Evolutionary conservation across 2,888 invertebrate genomes (phyloP).

Genomic region (Acleris holmiana): DNA sequence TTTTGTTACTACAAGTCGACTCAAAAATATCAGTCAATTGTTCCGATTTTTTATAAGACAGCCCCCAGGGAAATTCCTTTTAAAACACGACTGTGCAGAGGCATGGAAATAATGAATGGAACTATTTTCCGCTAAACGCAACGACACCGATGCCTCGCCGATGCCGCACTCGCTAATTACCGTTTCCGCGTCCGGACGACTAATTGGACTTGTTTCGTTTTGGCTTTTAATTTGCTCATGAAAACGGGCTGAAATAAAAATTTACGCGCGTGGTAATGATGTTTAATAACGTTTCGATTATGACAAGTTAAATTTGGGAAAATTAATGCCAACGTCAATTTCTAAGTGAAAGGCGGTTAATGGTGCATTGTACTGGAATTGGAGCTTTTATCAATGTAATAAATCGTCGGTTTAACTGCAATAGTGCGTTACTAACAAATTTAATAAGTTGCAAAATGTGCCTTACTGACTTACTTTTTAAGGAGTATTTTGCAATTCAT

Average conservation of each 20-base stretch:
- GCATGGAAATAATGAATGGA: not conserved
- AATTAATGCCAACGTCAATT: not conserved
- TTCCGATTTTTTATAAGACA: not conserved
- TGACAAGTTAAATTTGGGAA: not conserved
- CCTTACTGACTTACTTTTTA: no score
- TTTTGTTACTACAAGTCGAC: no score
- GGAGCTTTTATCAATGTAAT: no score
- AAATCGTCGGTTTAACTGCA: no score
- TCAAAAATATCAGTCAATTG: no score
- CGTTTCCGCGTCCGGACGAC: slow-evolving; percentile 44
- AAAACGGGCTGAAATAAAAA: slow-evolving; percentile 30
- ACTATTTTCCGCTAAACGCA: slow-evolving; percentile 17
- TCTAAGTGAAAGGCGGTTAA: no score
- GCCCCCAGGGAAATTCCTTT: slow-evolving; percentile 25
- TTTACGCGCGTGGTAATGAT: slow-evolving; percentile 29
- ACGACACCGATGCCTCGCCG: slow-evolving; percentile 21
- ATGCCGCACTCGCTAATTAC: slow-evolving; percentile 52
- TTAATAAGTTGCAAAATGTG: no score
- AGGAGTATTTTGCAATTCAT: no score
- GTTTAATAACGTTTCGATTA: slow-evolving; percentile 33
- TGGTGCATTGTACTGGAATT: no score
- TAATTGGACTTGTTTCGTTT: slow-evolving; percentile 48
- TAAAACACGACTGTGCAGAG: no score
- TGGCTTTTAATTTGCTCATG: slow-evolving; percentile 39
- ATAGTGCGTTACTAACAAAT: no score